These are phyloP conservation scores for Drosophila azteca DNA, from an alignment of 1,140 invertebrate species.

Conservation along the genomic window DNA sequence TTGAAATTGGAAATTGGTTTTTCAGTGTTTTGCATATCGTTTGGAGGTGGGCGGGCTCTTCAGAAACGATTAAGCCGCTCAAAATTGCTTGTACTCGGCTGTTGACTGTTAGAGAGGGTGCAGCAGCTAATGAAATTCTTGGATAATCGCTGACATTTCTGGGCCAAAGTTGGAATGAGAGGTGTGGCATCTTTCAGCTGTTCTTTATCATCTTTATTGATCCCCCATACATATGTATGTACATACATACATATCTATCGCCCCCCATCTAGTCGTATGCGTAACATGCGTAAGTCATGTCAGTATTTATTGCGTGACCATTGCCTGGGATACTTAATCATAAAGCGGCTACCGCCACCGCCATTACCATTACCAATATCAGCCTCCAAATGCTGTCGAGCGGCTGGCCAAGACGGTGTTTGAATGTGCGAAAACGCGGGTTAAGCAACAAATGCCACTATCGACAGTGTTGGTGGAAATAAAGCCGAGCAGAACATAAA, in stretches of 20 bases:
- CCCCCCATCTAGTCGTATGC: conserved; percentile 22
- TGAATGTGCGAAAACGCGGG: conserved; percentile 63
- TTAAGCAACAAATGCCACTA: conserved; percentile 50
- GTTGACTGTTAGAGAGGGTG: conserved; percentile 28
- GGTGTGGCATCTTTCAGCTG: conserved; percentile 18
- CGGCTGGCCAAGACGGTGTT: conserved; percentile 33
- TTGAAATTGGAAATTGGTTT: conserved; percentile 45
- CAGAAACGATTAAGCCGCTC: conserved; percentile 28
- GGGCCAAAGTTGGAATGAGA: conserved; percentile 33
- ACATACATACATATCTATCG: conserved; percentile 26
- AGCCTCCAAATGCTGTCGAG: conserved; percentile 9
- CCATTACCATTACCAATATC: conserved; percentile 19
- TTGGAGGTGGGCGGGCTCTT: conserved; percentile 37
- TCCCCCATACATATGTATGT: conserved; percentile 20
- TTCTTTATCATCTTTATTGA: conserved; percentile 1
- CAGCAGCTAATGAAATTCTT: conserved; percentile 48
- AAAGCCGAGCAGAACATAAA: conserved; percentile 58
- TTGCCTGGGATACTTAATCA: conserved; percentile 52
- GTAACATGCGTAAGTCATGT: conserved; percentile 69
- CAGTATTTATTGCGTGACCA: conserved; percentile 59
- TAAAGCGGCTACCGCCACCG: conserved; percentile 28
- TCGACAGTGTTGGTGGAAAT: too few relatives aligned
- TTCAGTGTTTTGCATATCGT: conserved; percentile 12
- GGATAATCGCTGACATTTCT: conserved; percentile 58
- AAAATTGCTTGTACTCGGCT: conserved; percentile 17